These are phyloP conservation scores for Drosophila limbata DNA, from an alignment of 2,888 invertebrate species.

Conservation along the genomic window DNA sequence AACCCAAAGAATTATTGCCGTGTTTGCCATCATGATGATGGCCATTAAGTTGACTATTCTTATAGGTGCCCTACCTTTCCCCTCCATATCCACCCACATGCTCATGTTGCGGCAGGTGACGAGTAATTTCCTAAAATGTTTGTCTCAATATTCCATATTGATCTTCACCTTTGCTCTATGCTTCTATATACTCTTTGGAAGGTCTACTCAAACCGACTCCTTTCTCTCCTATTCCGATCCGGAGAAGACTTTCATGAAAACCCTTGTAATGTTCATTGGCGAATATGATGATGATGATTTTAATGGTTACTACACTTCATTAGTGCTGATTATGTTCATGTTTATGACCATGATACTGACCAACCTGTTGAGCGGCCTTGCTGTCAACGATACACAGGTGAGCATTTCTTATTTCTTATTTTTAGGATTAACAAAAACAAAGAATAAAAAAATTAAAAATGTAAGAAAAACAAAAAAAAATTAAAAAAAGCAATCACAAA, in stretches of 20 bases:
- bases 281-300: constrained; percentile 93
- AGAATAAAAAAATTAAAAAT: no score
- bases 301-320: constrained; percentile 89
- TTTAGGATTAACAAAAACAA: no score
- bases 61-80: constrained; percentile 90
- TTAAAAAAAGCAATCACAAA: no score
- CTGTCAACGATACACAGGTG: constrained; percentile 92
- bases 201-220: constrained; percentile 76
- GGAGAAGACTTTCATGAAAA: constrained; percentile 88
- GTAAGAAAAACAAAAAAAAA: no score
- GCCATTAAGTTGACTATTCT: constrained; percentile 91
- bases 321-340: constrained; percentile 91
- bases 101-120: constrained; percentile 93
- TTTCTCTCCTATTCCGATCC: constrained; percentile 89
- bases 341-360: constrained; percentile 93
- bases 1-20: constrained; percentile 88
- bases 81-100: constrained; percentile 90
- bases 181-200: constrained; percentile 91
- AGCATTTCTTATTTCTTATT: not conserved
- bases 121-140: constrained; percentile 91
- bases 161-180: constrained; percentile 92
- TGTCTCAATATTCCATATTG: constrained; percentile 92
- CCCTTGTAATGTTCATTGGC: constrained; percentile 93
- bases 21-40: constrained; percentile 90
- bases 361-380: constrained; percentile 92